Evolutionary conservation across 2,797 vertebrate genomes (phyloP).

Genomic region (Nasua narica): DNA sequence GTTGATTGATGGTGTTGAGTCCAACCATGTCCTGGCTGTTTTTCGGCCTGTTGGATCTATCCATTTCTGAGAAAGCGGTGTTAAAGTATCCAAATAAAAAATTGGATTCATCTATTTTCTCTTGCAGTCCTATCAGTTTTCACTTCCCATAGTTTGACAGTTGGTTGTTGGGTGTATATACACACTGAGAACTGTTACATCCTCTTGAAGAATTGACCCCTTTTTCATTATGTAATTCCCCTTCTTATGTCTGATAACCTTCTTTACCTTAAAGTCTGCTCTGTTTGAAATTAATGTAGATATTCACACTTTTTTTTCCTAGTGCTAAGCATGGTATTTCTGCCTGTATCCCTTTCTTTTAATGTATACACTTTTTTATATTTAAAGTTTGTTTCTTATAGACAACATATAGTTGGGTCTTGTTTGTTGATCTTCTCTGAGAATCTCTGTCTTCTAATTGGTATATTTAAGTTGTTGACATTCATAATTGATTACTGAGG

Average conservation of each 20-base stretch:
- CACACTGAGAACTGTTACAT: background rate
- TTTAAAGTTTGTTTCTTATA: background rate
- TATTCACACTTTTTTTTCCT: background rate
- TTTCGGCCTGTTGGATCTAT: background rate
- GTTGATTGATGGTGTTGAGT: background rate
- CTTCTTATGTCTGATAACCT: background rate
- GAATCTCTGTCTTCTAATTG: background rate
- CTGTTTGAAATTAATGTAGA: background rate
- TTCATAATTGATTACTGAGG: background rate
- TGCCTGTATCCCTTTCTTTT: background rate
- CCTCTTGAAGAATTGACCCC: background rate
- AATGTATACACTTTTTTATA: background rate
- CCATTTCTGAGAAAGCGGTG: background rate
- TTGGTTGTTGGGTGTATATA: background rate
- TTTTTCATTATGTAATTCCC: background rate
- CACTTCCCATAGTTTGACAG: background rate
- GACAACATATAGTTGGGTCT: background rate
- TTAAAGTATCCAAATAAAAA: background rate
- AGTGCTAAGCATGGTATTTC: background rate
- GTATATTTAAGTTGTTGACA: background rate
- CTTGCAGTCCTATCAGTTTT: background rate
- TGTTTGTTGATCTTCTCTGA: background rate
- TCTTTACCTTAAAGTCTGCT: background rate
- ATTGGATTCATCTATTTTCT: background rate
- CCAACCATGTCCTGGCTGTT: background rate